Evolutionary conservation across 2,797 vertebrate species (phyloP).

Genomic region (Staurois parvus): DNA sequence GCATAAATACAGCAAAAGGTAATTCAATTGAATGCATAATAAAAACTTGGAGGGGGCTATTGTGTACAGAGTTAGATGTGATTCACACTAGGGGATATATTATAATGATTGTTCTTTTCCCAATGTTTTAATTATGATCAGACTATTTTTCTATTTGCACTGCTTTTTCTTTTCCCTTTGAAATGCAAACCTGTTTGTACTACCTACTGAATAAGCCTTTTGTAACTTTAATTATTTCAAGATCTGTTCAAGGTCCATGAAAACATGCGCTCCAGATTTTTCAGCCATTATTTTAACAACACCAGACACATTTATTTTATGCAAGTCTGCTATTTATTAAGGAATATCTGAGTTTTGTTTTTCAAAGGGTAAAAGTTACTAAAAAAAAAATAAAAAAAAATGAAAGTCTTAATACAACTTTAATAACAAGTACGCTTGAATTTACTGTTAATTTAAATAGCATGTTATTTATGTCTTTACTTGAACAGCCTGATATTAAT

Average conservation of each 20-base stretch:
- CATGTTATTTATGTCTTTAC: too few species aligned
- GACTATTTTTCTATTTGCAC: neutral
- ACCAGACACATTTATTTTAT: neutral
- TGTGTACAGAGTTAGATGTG: neutral
- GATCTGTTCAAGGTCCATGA: slow-evolving; percentile 33
- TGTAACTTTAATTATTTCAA: neutral
- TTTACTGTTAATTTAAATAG: too few species aligned
- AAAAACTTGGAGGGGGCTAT: neutral
- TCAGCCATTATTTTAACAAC: neutral
- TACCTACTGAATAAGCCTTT: slow-evolving; percentile 5
- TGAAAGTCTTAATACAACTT: too few species aligned
- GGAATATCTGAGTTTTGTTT: neutral
- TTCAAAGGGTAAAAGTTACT: too few species aligned
- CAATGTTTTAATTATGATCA: neutral
- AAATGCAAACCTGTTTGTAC: slow-evolving; percentile 3
- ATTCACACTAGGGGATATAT: neutral
- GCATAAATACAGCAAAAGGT: too few species aligned
- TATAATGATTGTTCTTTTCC: neutral
- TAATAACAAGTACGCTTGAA: too few species aligned
- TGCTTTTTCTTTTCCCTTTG: neutral
- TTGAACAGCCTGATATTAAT: too few species aligned
- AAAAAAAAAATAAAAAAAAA: too few species aligned
- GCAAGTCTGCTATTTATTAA: slow-evolving; percentile 4
- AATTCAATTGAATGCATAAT: too few species aligned
- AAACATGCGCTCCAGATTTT: neutral